A percentile compares a stretch with the other conserved stretches of the same genome.
Evolutionary conservation across 2,888 invertebrate genomes (phyloP).

Genomic region (Gisinianus flammeolus): DNA sequence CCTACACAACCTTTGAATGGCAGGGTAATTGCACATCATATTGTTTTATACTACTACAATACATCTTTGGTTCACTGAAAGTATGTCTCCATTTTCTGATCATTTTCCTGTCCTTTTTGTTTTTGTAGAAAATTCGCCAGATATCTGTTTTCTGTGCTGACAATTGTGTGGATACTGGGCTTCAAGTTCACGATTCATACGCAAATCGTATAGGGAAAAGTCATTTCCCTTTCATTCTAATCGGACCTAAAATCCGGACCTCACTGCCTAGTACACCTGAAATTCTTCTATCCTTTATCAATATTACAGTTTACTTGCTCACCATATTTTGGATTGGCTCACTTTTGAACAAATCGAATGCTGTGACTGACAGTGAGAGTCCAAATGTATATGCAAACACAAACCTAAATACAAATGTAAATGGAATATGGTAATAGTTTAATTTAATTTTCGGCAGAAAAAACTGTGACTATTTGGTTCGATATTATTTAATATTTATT

Average conservation of each 20-base stretch:
- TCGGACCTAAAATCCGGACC: conserved; percentile 28
- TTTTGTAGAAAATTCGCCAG: conserved; percentile 37
- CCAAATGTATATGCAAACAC: neutral
- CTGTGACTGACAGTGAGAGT: too few species aligned
- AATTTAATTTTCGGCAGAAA: too few species aligned
- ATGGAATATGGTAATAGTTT: neutral
- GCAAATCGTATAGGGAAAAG: neutral
- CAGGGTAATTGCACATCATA: conserved; percentile 12
- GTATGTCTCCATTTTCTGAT: neutral
- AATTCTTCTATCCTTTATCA: conserved; percentile 20
- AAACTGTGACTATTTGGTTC: too few species aligned
- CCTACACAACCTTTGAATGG: conserved; percentile 34
- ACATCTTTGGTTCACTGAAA: neutral
- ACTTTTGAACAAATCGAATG: neutral
- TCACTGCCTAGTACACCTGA: conserved; percentile 4
- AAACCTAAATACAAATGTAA: neutral
- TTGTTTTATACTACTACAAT: too few species aligned
- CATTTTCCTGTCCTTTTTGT: neutral
- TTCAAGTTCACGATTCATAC: neutral
- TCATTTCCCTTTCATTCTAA: conserved; percentile 32
- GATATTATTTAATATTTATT: too few species aligned
- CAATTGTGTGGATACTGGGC: conserved; percentile 16
- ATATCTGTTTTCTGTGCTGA: conserved; percentile 36
- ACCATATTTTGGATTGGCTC: conserved; percentile 29
- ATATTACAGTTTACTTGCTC: conserved; percentile 28